These are phyloP conservation scores for Mesodorylaimus sp. DNA, from an alignment of 2,888 invertebrate species.

Conservation along the genomic window DNA sequence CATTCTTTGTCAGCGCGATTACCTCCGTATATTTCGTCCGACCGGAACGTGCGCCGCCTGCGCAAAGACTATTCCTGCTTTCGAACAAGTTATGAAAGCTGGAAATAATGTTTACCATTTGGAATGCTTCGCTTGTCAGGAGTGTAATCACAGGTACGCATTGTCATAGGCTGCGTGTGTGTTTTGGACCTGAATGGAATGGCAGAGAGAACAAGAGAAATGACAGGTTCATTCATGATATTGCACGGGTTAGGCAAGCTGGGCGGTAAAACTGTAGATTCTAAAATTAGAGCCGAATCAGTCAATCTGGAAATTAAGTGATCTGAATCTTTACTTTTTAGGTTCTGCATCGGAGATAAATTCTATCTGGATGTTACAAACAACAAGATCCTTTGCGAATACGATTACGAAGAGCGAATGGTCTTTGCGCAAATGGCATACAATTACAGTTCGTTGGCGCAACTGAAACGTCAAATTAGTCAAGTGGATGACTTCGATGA, in stretches of 20 bases:
- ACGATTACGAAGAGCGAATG: slow-evolving; percentile 75
- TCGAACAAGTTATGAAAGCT: slow-evolving; percentile 87
- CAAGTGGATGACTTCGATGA: slow-evolving; percentile 9
- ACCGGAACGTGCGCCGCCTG: slow-evolving; percentile 78
- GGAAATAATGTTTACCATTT: slow-evolving; percentile 77
- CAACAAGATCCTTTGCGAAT: slow-evolving; percentile 81
- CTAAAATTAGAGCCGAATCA: too few species aligned
- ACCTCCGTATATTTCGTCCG: slow-evolving; percentile 72
- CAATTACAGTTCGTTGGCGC: slow-evolving; percentile 64
- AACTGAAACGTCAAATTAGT: slow-evolving; percentile 42
- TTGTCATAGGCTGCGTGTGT: background rate
- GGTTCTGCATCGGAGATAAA: slow-evolving; percentile 83
- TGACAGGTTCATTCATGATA: too few species aligned
- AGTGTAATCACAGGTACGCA: slow-evolving; percentile 70
- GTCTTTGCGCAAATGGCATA: slow-evolving; percentile 74
- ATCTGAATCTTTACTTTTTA: slow-evolving; percentile 39
- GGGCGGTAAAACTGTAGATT: too few species aligned
- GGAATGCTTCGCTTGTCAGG: slow-evolving; percentile 82
- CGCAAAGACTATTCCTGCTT: slow-evolving; percentile 75
- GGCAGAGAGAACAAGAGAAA: too few species aligned
- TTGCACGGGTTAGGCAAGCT: too few species aligned
- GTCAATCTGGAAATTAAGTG: too few species aligned
- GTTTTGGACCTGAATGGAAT: too few species aligned
- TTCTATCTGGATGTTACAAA: slow-evolving; percentile 60
- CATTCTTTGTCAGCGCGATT: slow-evolving; percentile 73